Base-by-base conservation (phyloP, 2,888 invertebrate species). In the Cyclophora albipunctata region DNA sequence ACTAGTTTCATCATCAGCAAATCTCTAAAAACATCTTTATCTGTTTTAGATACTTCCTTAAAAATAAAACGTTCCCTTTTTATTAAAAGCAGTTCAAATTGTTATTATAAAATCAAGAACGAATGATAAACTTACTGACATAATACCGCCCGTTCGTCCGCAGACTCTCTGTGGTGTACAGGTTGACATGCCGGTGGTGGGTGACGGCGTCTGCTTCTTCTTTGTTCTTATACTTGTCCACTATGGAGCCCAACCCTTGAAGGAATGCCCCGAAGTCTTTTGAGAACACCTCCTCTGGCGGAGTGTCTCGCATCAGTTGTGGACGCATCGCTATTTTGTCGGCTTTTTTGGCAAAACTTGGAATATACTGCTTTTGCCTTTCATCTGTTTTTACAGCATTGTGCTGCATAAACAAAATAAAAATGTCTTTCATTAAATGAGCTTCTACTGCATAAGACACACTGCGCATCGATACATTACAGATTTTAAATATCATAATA, bases 1-100 rank as follows among this genome's bases (percentile, higher is more conserved):
- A 82, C 75, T 20, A 82, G 69, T 56, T 81, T 81, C 78, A 82
- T 73, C 80, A 81, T 81, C 5, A 81, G 64, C 20, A 72, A 67
- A 49, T 75, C 77, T 55, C 66, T 67, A 34, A 78, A 54, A 34
- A 65, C 59, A 33, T 57, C 60, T 46, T 71, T 78, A 62, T 72
- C 71, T 7, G 54, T 55, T 47, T 54, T 62, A 7, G 54, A 49
- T 7, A 48, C 34, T 7, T 53, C 55, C 71, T 73, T 53, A 44
- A 73, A 48, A 47, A 7, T 34, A 41, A 34, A 7, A 43, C 33
- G 43, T 7, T 33, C 3, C 6, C 52, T 49, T 43, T 49, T 49
- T 45, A 40, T 42, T 7, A 20, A 47, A 35, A 34, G 20, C 37
- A 20, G 47, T 42, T 37, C 34, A 45, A 46, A 34, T 34, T 51